Conservation (phyloP, 2,113 vertebrate genomes). For the Geothlypis trichas region DNA sequence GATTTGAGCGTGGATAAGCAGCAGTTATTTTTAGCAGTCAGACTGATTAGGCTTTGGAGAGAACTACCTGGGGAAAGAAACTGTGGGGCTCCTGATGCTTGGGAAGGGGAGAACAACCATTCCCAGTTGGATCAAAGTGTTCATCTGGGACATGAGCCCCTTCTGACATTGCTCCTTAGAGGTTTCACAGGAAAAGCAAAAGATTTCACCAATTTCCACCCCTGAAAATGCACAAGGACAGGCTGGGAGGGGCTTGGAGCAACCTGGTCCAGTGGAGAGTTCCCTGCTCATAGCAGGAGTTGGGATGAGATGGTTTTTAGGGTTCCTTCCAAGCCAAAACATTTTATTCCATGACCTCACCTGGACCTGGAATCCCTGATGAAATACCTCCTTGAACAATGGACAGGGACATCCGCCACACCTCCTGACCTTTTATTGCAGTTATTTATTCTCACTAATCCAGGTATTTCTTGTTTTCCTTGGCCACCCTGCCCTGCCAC, state of each 20-base stretch:
- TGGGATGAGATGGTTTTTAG: neutral
- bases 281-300: neutral
- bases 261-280: neutral
- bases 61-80: neutral
- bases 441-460: neutral
- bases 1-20: slow-evolving; percentile 36
- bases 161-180: neutral
- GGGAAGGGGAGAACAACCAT: neutral
- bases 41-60: neutral
- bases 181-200: neutral
- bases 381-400: neutral
- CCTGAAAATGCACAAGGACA: neutral
- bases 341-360: neutral
- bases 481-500: neutral
- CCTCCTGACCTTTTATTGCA: neutral
- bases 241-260: neutral
- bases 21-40: slow-evolving; percentile 14
- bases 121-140: fast-evolving
- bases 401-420: too few species aligned
- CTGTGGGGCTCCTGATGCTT: neutral
- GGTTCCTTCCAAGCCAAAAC: neutral
- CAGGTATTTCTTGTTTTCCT: neutral
- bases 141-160: neutral
- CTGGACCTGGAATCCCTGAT: neutral
- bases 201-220: neutral